Base-by-base conservation (phyloP, 2,888 invertebrate genomes). In the Reticulitermes lucifugus region DNA sequence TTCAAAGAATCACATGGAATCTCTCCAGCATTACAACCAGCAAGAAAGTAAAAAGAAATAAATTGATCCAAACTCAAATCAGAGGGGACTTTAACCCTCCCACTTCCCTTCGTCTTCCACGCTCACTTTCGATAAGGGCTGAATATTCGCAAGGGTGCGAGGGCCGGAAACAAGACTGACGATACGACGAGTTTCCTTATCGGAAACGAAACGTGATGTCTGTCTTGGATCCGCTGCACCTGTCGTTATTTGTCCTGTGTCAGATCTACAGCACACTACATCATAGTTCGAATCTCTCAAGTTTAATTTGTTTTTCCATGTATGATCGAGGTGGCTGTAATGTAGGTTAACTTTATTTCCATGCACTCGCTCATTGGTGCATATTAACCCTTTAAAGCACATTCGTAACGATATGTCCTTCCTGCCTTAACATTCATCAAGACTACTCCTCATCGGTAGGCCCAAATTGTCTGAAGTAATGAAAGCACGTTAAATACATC, bases 11-110 rank as follows among this genome's bases (percentile, higher is more conserved):
- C 35, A 29, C 71, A 71, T 35, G 41, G 1, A 41, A 73, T 73
- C 12, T 41, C 35, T 41, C 18, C 41, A 73, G 73, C 41, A 12
- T 73, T 41, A 41, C 14, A 41, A 41, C 41, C 21, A 41, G 21
- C 2, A 41, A 41, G 73, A 73, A 41, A 73, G 41, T 73, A 25
- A 10, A 21, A 9, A 51, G 9, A 71, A 41, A 41, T 22, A 73
- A 73, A 73, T 41, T 35, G 71, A 73, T 73, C 41, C 73, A 73
- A 14, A 73, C 41, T 73, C 41, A 73, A 6, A 73, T 73, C 73
- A 14, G 73, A 10, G 14, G 73, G 73, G 73, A 73, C 41, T 9
- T 35, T 21, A n/a, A 14, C 29, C 70, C 73, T 12, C 21, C 73
- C 35, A 41, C 35, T n/a, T 25, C 25, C 35, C 0, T 73, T 73